phyloP scores from a whole-genome alignment of 2,888 invertebrate species.

The Helicoverpa assulta region DNA sequence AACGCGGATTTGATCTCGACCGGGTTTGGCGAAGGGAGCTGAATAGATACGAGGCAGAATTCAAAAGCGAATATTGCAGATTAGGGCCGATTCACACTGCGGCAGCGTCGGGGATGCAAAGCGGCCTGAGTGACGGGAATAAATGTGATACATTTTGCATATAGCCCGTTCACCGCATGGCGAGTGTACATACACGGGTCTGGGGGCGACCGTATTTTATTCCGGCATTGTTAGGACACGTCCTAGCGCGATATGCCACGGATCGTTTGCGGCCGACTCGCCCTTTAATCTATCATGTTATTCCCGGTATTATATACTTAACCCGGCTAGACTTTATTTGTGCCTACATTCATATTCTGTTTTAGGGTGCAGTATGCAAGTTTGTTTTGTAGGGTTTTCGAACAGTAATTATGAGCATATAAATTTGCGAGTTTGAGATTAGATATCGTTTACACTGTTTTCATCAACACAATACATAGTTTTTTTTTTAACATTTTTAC shows the following conservation, averaged over 20 bases:
- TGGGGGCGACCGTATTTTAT: slow-evolving; percentile 36
- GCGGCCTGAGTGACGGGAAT: slow-evolving; percentile 45
- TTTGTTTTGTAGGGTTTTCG: no score
- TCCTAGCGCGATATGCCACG: slow-evolving; percentile 1
- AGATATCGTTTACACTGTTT: no score
- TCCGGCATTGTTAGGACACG: slow-evolving; percentile 44
- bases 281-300: background rate
- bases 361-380: no score
- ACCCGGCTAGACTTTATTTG: slow-evolving; percentile 2
- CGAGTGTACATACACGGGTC: slow-evolving; percentile 25
- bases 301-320: slow-evolving; percentile 1
- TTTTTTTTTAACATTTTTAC: no score
- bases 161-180: slow-evolving; percentile 24
- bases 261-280: background rate
- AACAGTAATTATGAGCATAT: no score
- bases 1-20: background rate
- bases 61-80: slow-evolving; percentile 45
- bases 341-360: background rate
- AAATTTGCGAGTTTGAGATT: no score
- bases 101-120: slow-evolving; percentile 2
- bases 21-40: slow-evolving; percentile 4
- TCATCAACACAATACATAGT: no score
- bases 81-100: slow-evolving; percentile 35
- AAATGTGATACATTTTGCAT: slow-evolving; percentile 55
- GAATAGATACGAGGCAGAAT: slow-evolving; percentile 31